phyloP scores from a whole-genome alignment of 2,797 vertebrate species.

The Pantherophis vulpinus region DNA sequence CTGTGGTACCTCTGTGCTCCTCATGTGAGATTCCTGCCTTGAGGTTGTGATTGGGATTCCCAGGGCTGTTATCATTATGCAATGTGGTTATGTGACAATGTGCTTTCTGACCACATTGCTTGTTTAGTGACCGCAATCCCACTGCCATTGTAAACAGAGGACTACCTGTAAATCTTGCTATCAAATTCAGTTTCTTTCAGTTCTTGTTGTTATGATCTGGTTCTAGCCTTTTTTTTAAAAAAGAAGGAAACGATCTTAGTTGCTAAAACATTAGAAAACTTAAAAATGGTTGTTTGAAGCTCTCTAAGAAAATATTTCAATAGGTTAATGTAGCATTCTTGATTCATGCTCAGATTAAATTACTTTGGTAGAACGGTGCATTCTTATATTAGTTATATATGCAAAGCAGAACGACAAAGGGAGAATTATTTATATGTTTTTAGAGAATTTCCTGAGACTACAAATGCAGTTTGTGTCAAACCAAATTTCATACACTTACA shows the following conservation, averaged over 20 bases:
- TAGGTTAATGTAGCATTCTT: not conserved
- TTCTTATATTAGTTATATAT: not conserved
- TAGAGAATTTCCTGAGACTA: not conserved
- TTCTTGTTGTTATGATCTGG: not conserved
- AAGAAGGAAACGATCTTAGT: not conserved
- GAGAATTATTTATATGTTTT: not conserved
- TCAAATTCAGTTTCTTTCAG: not conserved
- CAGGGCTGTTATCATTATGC: not conserved
- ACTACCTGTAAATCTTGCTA: not conserved
- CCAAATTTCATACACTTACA: not conserved
- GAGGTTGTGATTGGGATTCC: not conserved
- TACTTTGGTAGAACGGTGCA: not conserved
- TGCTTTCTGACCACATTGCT: not conserved
- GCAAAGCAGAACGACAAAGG: not conserved
- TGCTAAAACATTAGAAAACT: fast-evolving
- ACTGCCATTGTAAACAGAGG: not conserved
- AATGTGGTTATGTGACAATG: not conserved
- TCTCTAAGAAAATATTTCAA: not conserved
- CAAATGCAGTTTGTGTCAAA: not conserved
- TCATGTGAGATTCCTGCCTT: not conserved
- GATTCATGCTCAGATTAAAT: not conserved
- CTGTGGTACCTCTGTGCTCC: not conserved
- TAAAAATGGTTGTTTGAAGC: not conserved
- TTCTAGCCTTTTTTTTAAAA: not conserved
- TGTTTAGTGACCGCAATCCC: not conserved